Base-by-base conservation (phyloP, 2,888 invertebrate genomes). In the Mallateleia sp. region DNA sequence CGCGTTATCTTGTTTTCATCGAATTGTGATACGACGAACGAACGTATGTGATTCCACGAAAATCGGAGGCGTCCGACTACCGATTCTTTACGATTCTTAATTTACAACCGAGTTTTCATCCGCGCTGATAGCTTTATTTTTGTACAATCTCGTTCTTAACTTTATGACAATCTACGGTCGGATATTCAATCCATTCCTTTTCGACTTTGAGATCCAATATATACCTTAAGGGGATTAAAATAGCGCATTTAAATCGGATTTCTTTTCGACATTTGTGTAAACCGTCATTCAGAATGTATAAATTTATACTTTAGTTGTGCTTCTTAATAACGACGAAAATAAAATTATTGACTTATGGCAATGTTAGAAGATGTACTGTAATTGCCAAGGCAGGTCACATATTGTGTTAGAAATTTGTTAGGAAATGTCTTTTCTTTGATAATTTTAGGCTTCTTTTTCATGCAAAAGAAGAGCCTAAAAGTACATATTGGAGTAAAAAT, bases 121-220 rank as follows among this genome's bases (percentile, higher is more conserved):
- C 25, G 47, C 45, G 42, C 60, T 38, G 38, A 81, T 34, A 77
- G 58, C 54, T 85, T 81, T 77, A 80, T 85, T 81, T 85, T 85
- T 85, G 32, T 81, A 85, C 47, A 71, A 52, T 50, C 38, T 77
- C 45, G 52, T 62, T 79, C 52, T 85, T 74, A 85, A 79, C 69
- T 75, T 75, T 56, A 56, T 67, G 80, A 75, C 80, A 85, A 85
- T 85, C 85, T 25, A 34, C 52, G 64, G 18, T 85, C 75, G 45
- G 25, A 28, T 18, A 50, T 18, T 34, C 38, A 38, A 81, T 47
- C 42, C 45, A 24, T 66, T 56, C 34, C 11, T 34, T 69, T 50
- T 56, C 24, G 52, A 50, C 22, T 20, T 34, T 42, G 11, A 58
- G 7, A 18, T 58, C 2, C 9, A 45, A 18, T 45, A 18, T 2